These are phyloP conservation scores for Spilosoma lubricipeda DNA, from an alignment of 2,888 invertebrate species.

Conservation along the genomic window DNA sequence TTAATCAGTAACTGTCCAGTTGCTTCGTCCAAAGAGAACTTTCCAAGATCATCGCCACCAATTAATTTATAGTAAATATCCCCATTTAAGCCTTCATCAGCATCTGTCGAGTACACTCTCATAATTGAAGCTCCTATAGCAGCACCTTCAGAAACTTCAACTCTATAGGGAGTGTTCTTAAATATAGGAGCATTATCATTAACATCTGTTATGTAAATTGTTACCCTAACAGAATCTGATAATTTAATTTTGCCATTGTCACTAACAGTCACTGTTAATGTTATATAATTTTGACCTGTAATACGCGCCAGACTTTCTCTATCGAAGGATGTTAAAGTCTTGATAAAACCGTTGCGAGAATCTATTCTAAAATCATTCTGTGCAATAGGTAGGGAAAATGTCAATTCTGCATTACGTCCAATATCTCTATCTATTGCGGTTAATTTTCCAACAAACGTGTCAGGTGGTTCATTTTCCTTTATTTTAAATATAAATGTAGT, in stretches of 20 bases:
- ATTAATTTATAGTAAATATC: slow-evolving; percentile 94
- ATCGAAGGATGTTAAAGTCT: slow-evolving; percentile 94
- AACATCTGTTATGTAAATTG: slow-evolving; percentile 94
- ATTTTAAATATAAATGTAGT: slow-evolving; percentile 96
- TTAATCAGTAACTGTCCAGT: slow-evolving; percentile 94
- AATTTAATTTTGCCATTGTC: slow-evolving; percentile 93
- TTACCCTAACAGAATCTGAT: slow-evolving; percentile 94
- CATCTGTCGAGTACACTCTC: slow-evolving; percentile 94
- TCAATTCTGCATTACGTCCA: slow-evolving; percentile 96
- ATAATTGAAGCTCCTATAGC: slow-evolving; percentile 93
- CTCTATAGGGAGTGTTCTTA: slow-evolving; percentile 92
- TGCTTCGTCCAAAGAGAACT: slow-evolving; percentile 94
- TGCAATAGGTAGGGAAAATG: slow-evolving; percentile 90
- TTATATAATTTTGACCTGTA: slow-evolving; percentile 92
- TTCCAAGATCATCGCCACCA: slow-evolving; percentile 92
- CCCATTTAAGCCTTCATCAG: slow-evolving; percentile 95
- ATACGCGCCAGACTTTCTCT: slow-evolving; percentile 93
- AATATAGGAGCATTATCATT: slow-evolving; percentile 97
- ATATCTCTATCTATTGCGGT: slow-evolving; percentile 96
- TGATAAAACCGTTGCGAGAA: slow-evolving; percentile 95
- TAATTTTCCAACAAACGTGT: slow-evolving; percentile 96
- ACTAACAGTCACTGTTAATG: slow-evolving; percentile 94
- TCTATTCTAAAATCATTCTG: slow-evolving; percentile 95
- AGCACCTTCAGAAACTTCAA: slow-evolving; percentile 96
- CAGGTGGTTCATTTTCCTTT: slow-evolving; percentile 94